Percentiles rank a stretch among this genome's conserved stretches.
phyloP scores from a whole-genome alignment of 2,113 vertebrate species.

The Physeter macrocephalus region DNA sequence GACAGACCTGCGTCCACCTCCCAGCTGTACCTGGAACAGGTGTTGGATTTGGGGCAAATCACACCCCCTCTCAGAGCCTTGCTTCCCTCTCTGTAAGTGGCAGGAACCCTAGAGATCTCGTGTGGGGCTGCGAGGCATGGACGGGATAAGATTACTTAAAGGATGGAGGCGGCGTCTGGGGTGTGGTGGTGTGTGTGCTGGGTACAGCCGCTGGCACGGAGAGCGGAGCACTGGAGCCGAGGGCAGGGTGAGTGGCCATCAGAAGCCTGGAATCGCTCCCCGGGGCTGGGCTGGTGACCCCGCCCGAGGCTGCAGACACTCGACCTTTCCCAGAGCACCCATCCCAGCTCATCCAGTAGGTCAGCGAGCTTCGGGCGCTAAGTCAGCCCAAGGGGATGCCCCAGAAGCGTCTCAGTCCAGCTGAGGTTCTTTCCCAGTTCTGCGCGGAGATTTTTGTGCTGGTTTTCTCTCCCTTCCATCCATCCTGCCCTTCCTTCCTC shows the following conservation, averaged over 20 bases:
- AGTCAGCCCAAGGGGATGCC: neutral
- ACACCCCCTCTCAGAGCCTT: neutral
- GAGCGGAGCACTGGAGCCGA: fast-evolving
- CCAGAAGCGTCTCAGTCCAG: neutral
- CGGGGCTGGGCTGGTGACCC: neutral
- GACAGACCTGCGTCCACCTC: neutral
- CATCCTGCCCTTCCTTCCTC: neutral
- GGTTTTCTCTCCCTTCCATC: neutral
- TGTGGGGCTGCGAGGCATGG: too few species aligned
- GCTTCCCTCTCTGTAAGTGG: neutral
- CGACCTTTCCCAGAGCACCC: neutral
- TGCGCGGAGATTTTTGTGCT: too few species aligned
- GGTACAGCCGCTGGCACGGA: fast-evolving
- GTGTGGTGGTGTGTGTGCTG: fast-evolving
- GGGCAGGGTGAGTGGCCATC: neutral
- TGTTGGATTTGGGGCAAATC: neutral
- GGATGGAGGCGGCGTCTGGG: fast-evolving
- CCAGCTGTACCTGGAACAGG: neutral
- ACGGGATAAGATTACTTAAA: fast-evolving
- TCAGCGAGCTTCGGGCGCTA: fast-evolving
- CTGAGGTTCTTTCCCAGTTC: neutral
- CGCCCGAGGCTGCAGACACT: neutral
- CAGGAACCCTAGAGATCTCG: neutral
- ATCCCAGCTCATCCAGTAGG: neutral
- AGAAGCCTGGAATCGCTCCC: neutral